Conservation (phyloP, 2,113 vertebrate genomes). For the Ophiodon elongatus region DNA sequence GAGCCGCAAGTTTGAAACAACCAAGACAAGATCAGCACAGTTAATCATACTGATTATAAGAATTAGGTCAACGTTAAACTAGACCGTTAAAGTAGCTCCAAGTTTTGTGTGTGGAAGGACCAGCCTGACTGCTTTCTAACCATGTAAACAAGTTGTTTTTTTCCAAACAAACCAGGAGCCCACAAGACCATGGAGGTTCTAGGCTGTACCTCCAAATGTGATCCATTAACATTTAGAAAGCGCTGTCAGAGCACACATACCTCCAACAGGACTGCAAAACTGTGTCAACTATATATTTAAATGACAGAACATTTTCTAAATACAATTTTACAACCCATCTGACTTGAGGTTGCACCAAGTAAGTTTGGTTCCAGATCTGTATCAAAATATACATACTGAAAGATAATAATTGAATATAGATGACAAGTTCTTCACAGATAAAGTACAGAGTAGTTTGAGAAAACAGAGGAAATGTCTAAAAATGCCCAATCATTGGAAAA, state of each 20-base stretch:
- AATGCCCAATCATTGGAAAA: background rate
- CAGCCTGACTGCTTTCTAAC: background rate
- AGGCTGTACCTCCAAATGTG: background rate
- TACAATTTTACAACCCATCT: background rate
- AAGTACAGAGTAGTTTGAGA: background rate
- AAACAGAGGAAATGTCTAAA: background rate
- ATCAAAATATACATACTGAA: too few species aligned
- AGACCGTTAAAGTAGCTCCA: background rate
- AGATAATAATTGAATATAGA: background rate
- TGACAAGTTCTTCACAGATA: background rate
- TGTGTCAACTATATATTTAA: background rate
- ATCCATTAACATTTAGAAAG: background rate
- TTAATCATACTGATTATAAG: conserved; percentile 15
- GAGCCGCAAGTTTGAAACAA: background rate
- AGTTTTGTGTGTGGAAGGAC: background rate
- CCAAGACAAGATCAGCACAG: conserved; percentile 7
- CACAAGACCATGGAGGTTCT: background rate
- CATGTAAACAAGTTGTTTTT: background rate
- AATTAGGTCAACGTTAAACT: background rate
- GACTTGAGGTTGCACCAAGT: background rate
- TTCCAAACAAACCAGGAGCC: background rate
- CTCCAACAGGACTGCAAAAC: background rate
- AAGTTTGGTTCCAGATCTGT: background rate
- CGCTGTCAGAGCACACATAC: background rate
- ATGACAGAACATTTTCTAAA: background rate